Percentiles rank a stretch among this genome's conserved stretches.
Conservation (phyloP, 2,113 vertebrate genomes). For the Psophia crepitans region DNA sequence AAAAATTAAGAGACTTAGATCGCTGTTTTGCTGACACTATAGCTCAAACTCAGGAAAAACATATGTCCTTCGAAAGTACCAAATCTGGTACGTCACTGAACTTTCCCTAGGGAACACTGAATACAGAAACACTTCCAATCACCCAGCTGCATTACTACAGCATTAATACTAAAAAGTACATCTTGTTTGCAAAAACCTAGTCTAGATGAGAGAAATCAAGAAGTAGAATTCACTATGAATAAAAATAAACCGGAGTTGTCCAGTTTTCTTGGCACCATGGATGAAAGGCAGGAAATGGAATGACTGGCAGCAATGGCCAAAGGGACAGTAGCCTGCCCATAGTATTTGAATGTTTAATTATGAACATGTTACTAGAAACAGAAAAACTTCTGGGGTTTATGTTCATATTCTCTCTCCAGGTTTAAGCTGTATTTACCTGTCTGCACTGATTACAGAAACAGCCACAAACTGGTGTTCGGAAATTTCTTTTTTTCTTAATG, state of each 20-base stretch:
- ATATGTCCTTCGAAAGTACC: background rate
- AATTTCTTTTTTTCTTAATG: background rate
- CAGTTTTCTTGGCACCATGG: background rate
- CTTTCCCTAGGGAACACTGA: background rate
- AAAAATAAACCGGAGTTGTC: background rate
- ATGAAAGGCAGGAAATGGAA: background rate
- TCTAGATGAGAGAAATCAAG: background rate
- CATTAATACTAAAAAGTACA: background rate
- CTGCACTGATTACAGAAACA: background rate
- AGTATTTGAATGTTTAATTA: background rate
- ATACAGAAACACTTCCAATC: background rate
- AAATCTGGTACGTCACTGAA: background rate
- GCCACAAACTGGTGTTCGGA: background rate
- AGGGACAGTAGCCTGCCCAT: background rate
- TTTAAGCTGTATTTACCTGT: background rate
- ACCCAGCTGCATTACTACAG: background rate
- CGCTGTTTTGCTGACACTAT: background rate
- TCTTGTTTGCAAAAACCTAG: background rate
- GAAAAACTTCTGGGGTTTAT: background rate
- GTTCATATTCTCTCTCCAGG: background rate
- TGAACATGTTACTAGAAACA: background rate
- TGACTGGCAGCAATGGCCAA: background rate
- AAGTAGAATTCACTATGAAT: background rate
- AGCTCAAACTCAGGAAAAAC: background rate
- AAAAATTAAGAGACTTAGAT: background rate